Evolutionary conservation across 1,140 invertebrate genomes (phyloP).

Genomic region (Xylocopa sonorina): DNA sequence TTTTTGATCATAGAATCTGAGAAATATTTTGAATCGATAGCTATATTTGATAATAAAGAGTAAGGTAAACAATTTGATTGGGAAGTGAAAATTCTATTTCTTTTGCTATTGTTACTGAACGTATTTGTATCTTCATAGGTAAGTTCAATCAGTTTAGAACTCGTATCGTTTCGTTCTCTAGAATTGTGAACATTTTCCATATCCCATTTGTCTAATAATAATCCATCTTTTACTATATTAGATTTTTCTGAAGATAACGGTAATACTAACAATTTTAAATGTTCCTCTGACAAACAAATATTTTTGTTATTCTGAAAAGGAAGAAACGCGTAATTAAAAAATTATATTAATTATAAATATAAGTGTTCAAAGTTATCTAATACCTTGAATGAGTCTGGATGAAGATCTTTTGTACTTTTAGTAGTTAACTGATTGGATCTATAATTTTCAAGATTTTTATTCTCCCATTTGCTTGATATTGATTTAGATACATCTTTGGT

Average conservation of each 20-base stretch:
- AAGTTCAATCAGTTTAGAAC: constrained; percentile 32
- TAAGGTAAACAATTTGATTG: constrained; percentile 4
- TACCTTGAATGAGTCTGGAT: constrained; percentile 1
- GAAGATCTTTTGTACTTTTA: neutral
- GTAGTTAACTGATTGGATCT: neutral
- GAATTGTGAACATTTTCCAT: constrained; percentile 9
- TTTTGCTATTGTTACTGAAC: neutral
- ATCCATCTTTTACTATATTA: neutral
- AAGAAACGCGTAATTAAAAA: neutral
- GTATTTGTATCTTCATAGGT: constrained; percentile 10
- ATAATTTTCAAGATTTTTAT: neutral
- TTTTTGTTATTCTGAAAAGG: constrained; percentile 14
- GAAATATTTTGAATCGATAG: constrained; percentile 24
- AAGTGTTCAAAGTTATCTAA: neutral
- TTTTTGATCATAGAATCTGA: constrained; percentile 14
- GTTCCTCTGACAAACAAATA: constrained; percentile 31
- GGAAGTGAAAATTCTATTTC: constrained; percentile 4
- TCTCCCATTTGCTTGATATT: neutral
- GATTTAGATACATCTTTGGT: neutral
- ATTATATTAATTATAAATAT: neutral
- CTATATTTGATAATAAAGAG: constrained; percentile 3
- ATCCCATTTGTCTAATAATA: constrained; percentile 9
- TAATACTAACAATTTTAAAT: constrained; percentile 22
- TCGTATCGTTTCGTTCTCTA: neutral
- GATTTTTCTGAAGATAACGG: neutral